Conservation (phyloP, 2,113 vertebrate species). For the Silurus meridionalis region DNA sequence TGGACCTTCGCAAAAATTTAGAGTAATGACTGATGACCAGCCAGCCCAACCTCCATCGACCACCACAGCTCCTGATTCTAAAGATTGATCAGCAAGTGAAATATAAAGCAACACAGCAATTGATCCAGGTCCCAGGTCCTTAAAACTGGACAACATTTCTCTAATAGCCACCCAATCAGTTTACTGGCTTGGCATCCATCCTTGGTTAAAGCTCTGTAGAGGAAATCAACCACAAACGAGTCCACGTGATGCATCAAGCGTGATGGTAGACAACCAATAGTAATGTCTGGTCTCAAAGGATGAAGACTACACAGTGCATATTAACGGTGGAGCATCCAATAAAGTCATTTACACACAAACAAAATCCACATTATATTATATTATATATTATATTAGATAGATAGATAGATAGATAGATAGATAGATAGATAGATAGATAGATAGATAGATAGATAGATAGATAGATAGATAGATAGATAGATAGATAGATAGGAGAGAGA, state of each 20-base stretch:
- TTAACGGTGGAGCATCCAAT: neutral
- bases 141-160: neutral
- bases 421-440: too few species aligned
- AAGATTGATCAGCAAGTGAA: neutral
- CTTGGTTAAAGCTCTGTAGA: neutral
- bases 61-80: too few species aligned
- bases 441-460: too few species aligned
- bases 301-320: neutral
- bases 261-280: neutral
- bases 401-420: too few species aligned
- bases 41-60: neutral
- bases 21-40: neutral
- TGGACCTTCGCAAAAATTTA: neutral
- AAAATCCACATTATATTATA: too few species aligned
- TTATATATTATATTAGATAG: too few species aligned
- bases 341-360: neutral
- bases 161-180: neutral
- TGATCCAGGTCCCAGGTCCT: neutral
- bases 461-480: too few species aligned
- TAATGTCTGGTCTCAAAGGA: neutral
- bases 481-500: too few species aligned
- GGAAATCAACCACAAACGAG: neutral
- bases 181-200: neutral
- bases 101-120: neutral
- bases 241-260: neutral